Percentiles rank a stretch among this genome's conserved stretches.
Evolutionary conservation across 2,888 invertebrate genomes (phyloP).

Genomic region (Amiota mariae): DNA sequence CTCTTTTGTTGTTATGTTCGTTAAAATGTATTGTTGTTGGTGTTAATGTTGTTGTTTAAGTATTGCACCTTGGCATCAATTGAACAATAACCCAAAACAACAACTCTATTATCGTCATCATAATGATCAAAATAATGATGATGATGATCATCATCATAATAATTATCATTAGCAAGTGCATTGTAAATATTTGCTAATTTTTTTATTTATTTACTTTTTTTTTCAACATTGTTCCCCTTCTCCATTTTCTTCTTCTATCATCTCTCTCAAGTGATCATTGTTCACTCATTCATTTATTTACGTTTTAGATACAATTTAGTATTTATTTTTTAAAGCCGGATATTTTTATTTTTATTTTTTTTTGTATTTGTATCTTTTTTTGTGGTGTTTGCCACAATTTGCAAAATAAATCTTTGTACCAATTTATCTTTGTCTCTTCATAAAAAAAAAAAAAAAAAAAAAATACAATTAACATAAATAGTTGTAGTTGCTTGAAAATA

Average conservation of each 20-base stretch:
- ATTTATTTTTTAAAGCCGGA: neutral
- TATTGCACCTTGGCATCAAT: constrained; percentile 60
- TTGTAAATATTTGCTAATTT: constrained; percentile 32
- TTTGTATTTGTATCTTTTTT: constrained; percentile 5
- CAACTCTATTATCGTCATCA: constrained; percentile 10
- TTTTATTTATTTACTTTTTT: constrained; percentile 9
- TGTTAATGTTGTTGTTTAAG: constrained; percentile 15
- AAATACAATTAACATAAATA: neutral
- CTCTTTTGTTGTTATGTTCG: neutral
- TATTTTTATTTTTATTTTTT: constrained; percentile 5
- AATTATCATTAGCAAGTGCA: constrained; percentile 60
- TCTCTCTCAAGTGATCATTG: neutral
- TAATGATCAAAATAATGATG: neutral
- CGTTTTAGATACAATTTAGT: neutral
- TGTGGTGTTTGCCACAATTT: constrained; percentile 24
- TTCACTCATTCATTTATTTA: neutral
- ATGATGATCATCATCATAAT: constrained; percentile 51
- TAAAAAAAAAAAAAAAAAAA: neutral
- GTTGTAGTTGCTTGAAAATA: neutral
- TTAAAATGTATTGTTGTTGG: constrained; percentile 6
- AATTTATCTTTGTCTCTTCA: constrained; percentile 30
- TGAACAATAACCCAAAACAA: constrained; percentile 33
- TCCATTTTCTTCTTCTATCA: too few relatives aligned
- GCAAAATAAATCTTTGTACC: constrained; percentile 27
- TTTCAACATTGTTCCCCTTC: neutral